Evolutionary conservation across 2,797 vertebrate genomes (phyloP).

Genomic region (Apogon talboti): DNA sequence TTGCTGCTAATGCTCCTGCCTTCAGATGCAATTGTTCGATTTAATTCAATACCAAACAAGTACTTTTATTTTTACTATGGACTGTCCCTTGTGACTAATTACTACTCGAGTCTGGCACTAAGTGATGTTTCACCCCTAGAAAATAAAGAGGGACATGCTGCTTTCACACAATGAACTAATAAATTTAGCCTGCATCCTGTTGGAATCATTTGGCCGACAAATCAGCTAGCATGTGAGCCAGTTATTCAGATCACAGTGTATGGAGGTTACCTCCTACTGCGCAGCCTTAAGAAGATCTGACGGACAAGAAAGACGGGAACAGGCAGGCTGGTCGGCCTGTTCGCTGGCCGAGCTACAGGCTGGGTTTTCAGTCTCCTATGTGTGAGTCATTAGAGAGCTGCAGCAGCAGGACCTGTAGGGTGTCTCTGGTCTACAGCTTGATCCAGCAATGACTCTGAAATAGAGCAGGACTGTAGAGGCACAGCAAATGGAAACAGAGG

Average conservation of each 20-base stretch:
- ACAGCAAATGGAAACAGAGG: slow-evolving; percentile 56
- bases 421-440: slow-evolving; percentile 58
- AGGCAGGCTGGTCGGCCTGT: slow-evolving; percentile 49
- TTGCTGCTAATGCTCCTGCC: slow-evolving; percentile 57
- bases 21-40: slow-evolving; percentile 63
- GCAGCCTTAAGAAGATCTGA: slow-evolving; percentile 76
- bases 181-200: slow-evolving; percentile 55
- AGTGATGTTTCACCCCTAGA: slow-evolving; percentile 70
- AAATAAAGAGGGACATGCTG: slow-evolving; percentile 68
- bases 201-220: slow-evolving; percentile 75
- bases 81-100: slow-evolving; percentile 78
- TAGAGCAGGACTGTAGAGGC: slow-evolving; percentile 59
- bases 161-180: slow-evolving; percentile 61
- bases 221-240: slow-evolving; percentile 67
- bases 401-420: slow-evolving; percentile 60
- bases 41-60: slow-evolving; percentile 76
- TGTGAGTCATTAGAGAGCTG: slow-evolving; percentile 71
- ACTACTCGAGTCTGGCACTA: slow-evolving; percentile 55
- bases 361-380: slow-evolving; percentile 57
- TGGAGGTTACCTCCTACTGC: slow-evolving; percentile 75
- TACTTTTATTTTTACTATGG: slow-evolving; percentile 74
- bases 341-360: slow-evolving; percentile 44
- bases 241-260: slow-evolving; percentile 79
- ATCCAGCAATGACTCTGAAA: slow-evolving; percentile 54
- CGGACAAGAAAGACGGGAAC: slow-evolving; percentile 56